Evolutionary conservation across 2,888 invertebrate genomes (phyloP).

Genomic region (Dasysyrphus albostriatus): DNA sequence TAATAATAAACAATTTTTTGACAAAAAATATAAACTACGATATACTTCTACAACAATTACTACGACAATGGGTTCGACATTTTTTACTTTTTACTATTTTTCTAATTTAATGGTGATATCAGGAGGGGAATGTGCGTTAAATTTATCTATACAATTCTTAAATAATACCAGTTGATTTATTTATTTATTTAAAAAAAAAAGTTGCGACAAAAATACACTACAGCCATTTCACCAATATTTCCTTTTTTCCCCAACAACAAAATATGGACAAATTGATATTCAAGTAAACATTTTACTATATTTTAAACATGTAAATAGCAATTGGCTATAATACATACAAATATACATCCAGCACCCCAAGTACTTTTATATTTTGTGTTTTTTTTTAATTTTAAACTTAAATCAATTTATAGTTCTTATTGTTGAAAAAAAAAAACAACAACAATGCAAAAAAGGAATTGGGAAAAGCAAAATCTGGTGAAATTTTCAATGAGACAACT

Average conservation of each 20-base stretch:
- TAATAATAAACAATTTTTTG: conserved; percentile 15
- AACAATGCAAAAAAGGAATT: conserved; percentile 6
- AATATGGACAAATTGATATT: conserved; percentile 34
- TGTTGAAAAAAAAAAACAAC: conserved; percentile 30
- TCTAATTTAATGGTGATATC: conserved; percentile 8
- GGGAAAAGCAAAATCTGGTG: conserved; percentile 44
- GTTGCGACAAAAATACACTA: conserved; percentile 63
- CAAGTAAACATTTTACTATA: neutral
- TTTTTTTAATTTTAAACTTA: conserved; percentile 35
- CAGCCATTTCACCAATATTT: conserved; percentile 65
- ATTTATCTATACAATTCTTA: conserved; percentile 18
- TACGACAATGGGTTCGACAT: conserved; percentile 23
- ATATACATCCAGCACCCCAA: conserved; percentile 64
- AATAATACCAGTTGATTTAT: conserved; percentile 13
- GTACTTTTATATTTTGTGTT: conserved; percentile 71
- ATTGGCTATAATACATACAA: conserved; percentile 42
- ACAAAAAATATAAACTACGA: conserved; percentile 16
- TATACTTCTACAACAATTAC: conserved; percentile 14
- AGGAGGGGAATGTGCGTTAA: conserved; percentile 34
- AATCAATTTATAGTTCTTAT: conserved; percentile 21
- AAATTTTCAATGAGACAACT: conserved; percentile 42
- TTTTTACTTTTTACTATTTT: neutral
- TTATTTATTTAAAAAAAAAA: conserved; percentile 36
- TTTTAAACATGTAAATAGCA: conserved; percentile 43
- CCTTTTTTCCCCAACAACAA: conserved; percentile 29